A percentile compares a stretch with the other conserved stretches of the same genome.
Conservation (phyloP, 2,888 invertebrate species). For the Mesorhabditis belari region DNA sequence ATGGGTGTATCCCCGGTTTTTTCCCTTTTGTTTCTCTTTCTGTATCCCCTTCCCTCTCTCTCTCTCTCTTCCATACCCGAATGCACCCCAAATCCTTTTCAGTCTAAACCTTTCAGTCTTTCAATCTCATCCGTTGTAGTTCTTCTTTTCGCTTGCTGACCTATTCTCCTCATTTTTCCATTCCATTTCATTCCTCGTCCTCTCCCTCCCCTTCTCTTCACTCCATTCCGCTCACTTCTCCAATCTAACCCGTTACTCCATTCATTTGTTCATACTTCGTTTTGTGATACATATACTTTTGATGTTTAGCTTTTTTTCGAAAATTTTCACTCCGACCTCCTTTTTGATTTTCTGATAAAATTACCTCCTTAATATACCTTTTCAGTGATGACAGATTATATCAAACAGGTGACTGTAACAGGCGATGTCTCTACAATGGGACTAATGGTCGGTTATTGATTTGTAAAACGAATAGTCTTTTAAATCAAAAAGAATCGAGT, state of each 20-base stretch:
- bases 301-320: too few relatives aligned
- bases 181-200: not conserved
- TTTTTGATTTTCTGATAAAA: too few relatives aligned
- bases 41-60: not conserved
- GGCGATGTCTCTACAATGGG: constrained; percentile 34
- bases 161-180: too few relatives aligned
- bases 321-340: not conserved
- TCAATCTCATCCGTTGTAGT: too few relatives aligned
- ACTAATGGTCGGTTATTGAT: constrained; percentile 16
- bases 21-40: not conserved
- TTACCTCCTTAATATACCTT: not conserved
- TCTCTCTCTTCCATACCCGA: not conserved
- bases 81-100: not conserved
- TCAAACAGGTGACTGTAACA: constrained; percentile 37
- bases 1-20: not conserved
- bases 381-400: constrained; percentile 20
- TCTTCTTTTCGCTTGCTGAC: not conserved
- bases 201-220: not conserved
- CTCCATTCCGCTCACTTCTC: not conserved
- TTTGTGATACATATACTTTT: too few relatives aligned
- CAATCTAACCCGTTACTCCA: too few relatives aligned
- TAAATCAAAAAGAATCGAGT: not conserved
- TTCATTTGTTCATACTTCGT: too few relatives aligned
- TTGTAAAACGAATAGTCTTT: not conserved
- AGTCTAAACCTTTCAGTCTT: not conserved